Conservation (phyloP, 2,113 vertebrate genomes). For the Brachyhypopomus occidentalis region DNA sequence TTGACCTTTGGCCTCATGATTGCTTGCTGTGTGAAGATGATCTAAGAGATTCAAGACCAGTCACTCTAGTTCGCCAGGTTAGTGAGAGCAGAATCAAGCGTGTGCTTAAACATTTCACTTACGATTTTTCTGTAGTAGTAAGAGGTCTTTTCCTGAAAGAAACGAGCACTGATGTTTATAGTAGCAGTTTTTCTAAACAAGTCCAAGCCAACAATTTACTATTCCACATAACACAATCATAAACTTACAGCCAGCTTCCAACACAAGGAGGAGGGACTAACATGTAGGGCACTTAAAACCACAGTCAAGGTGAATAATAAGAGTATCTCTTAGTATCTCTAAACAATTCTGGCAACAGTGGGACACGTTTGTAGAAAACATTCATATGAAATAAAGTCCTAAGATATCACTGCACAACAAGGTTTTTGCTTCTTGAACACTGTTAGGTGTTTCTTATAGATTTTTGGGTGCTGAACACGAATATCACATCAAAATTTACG, state of each 20-base stretch:
- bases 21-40: constrained; percentile 89
- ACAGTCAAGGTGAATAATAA: neutral
- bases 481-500: no score
- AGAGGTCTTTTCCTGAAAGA: constrained; percentile 82
- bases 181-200: no score
- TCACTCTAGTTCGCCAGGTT: neutral
- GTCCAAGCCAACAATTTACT: neutral
- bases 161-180: constrained; percentile 37
- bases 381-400: no score
- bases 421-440: no score
- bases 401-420: no score
- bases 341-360: no score
- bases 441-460: no score
- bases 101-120: constrained; percentile 43
- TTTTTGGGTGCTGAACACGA: no score
- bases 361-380: no score
- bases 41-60: constrained; percentile 69
- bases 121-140: constrained; percentile 81
- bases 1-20: constrained; percentile 92
- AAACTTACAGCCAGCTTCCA: neutral
- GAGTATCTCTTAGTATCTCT: no score
- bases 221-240: neutral
- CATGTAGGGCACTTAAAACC: neutral
- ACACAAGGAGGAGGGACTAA: no score
- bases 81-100: neutral